Conservation (phyloP, 2,113 vertebrate genomes). For the Apteryx mantelli region DNA sequence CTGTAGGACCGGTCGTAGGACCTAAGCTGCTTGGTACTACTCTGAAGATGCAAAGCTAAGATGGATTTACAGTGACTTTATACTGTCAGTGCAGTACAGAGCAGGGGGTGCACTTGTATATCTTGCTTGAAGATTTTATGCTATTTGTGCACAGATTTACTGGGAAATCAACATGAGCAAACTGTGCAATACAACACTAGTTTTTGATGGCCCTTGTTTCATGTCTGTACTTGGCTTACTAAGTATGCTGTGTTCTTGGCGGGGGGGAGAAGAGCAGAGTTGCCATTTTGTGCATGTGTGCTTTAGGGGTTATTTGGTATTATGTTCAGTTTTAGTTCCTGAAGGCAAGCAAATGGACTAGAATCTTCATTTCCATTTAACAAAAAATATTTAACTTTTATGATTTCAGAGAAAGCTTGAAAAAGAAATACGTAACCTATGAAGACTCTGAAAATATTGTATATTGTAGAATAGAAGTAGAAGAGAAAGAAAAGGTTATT, state of each 20-base stretch:
- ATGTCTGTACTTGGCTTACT: background rate
- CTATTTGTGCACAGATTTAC: background rate
- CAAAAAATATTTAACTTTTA: background rate
- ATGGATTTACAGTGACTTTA: background rate
- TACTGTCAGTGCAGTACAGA: background rate
- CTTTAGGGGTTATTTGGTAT: background rate
- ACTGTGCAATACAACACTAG: background rate
- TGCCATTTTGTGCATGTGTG: background rate
- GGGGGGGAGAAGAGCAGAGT: background rate
- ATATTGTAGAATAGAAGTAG: background rate
- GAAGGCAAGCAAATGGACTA: background rate
- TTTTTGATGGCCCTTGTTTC: background rate
- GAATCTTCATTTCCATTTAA: background rate
- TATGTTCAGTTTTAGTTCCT: background rate
- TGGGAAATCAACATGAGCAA: background rate
- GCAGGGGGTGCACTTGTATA: background rate
- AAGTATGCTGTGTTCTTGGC: background rate
- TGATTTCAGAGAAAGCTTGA: background rate
- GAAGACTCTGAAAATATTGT: background rate
- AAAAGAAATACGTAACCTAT: accelerated
- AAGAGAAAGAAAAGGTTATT: background rate
- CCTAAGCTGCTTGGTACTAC: background rate
- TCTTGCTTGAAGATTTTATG: background rate
- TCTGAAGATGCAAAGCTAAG: background rate
- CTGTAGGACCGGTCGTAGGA: background rate